Conservation (phyloP, 2,888 invertebrate species). For the Lutraria lutraria region DNA sequence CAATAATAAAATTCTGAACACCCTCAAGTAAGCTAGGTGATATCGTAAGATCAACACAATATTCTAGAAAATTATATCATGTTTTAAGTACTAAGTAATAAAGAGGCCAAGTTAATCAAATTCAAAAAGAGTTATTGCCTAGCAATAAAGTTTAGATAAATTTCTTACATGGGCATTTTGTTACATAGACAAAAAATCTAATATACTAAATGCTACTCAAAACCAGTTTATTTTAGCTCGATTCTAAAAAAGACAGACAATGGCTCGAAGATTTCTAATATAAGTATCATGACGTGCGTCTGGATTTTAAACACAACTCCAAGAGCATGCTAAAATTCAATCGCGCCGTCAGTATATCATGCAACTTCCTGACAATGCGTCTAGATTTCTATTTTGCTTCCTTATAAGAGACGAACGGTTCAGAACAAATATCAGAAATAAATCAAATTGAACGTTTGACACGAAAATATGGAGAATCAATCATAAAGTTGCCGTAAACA, state of each 20-base stretch:
- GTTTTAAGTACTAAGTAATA: neutral
- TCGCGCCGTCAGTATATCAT: neutral
- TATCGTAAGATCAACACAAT: neutral
- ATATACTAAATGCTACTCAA: too few relatives aligned
- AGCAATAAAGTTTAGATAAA: too few relatives aligned
- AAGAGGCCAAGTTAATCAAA: neutral
- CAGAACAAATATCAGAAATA: conserved; percentile 7
- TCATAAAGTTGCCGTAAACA: conserved; percentile 47
- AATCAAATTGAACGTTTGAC: conserved; percentile 36
- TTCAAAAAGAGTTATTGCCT: too few relatives aligned
- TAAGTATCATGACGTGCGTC: neutral
- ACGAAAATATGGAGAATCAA: conserved; percentile 39
- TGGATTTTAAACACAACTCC: neutral
- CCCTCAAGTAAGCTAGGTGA: neutral
- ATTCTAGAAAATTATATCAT: neutral
- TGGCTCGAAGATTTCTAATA: neutral
- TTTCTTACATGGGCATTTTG: too few relatives aligned
- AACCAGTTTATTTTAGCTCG: too few relatives aligned
- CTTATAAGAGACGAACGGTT: conserved; percentile 4
- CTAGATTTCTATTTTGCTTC: neutral
- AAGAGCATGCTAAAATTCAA: neutral
- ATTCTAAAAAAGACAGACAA: neutral
- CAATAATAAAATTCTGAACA: neutral
- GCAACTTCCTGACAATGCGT: neutral
- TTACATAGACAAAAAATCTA: too few relatives aligned